Evolutionary conservation across 2,888 invertebrate genomes (phyloP), one percentile per base, ranked within the genome.

Genomic region (Chrysolina americana): DNA sequence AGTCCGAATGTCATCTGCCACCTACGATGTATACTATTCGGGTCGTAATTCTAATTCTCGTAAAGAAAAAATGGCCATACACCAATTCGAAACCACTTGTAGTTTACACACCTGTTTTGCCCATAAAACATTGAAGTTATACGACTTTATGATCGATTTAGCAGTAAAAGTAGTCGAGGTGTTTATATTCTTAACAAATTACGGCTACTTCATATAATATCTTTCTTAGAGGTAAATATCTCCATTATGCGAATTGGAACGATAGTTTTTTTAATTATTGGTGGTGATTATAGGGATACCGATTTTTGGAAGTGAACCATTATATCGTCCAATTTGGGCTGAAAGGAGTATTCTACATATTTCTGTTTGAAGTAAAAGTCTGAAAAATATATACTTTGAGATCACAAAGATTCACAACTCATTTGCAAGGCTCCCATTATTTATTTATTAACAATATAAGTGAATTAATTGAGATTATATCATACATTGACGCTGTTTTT

Each of bases 111-210:
- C 80, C 78, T 79, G 85, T 83, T 82, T 83, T 82, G 82, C 80
- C 81, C 86, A 85, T 86, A 86, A 86, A 86, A 84, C 84, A 85
- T 86, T 85, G 85, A 85, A 84, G 85, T 85, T 85, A n/a, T n/a
- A 85, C 85, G 85, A 83, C 85, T 86, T 87, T 87, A 87, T 87
- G 86, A 87, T 87, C 86, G 86, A 87, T 87, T 86, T 82, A 84
- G 84, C 86, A 84, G 85, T 87, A 86, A 87, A 86, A 85, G 83
- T 85, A 83, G 84, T 82, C 81, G 84, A 86, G 85, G 86, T 86
- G 87, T 87, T 87, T 87, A 86, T 86, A 86, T 86, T 85, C 86
- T 86, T 85, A 86, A 87, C 86, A 86, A 87, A 87, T 87, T 86
- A 85, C 81, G 76, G 82, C 82, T 82, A 81, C 83, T 82, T 80